Conservation (phyloP, 64 coral and sea anemone species). For the Anthopleura sola region DNA sequence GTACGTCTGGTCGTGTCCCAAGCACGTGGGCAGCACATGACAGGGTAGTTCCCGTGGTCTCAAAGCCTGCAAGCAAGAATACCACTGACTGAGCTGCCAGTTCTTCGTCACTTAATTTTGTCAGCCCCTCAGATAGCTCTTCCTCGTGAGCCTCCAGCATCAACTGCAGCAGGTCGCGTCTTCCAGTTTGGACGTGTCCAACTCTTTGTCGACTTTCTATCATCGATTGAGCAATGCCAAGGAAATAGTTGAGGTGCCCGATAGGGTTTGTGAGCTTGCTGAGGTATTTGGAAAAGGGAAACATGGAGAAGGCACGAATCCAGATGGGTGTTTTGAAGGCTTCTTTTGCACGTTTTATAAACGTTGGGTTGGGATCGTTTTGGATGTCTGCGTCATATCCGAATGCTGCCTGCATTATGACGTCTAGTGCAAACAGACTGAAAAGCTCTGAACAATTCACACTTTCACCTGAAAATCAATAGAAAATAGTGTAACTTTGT, state of each 20-base stretch:
- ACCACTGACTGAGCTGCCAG: constrained; percentile 61
- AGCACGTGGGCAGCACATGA: constrained; percentile 54
- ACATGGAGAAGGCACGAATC: constrained; percentile 39
- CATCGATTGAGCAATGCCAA: constrained; percentile 13
- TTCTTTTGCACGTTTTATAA: constrained; percentile 13
- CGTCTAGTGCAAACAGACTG: constrained; percentile 51
- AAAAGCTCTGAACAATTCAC: constrained; percentile 12
- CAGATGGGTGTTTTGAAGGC: constrained; percentile 28
- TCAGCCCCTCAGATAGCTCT: constrained; percentile 44
- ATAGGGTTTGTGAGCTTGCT: constrained; percentile 26
- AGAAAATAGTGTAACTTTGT: background rate
- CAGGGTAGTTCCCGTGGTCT: constrained; percentile 66
- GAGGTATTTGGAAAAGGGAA: constrained; percentile 38
- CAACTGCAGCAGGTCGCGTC: constrained; percentile 54
- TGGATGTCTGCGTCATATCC: constrained; percentile 41
- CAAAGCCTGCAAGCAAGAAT: constrained; percentile 65
- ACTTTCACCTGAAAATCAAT: constrained; percentile 21
- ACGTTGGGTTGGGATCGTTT: constrained; percentile 16
- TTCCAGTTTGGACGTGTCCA: background rate
- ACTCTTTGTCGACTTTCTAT: constrained; percentile 34
- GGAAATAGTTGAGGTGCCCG: constrained; percentile 37
- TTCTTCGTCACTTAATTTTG: constrained; percentile 57
- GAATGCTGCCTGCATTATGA: constrained; percentile 53
- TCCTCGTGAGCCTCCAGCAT: constrained; percentile 78
- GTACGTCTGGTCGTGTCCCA: constrained; percentile 56